phyloP scores from a whole-genome alignment of 2,888 invertebrate species.

The Machimus atricapillus region DNA sequence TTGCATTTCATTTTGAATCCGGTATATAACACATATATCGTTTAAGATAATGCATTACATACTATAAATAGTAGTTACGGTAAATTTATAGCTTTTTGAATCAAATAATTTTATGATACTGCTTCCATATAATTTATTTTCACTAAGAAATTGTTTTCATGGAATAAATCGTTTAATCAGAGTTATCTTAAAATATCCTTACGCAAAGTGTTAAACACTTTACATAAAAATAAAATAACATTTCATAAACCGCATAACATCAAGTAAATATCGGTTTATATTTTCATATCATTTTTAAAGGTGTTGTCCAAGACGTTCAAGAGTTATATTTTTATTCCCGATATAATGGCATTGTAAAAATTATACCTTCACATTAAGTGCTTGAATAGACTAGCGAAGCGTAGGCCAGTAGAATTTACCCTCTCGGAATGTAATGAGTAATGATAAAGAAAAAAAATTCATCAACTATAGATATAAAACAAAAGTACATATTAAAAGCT shows the following conservation, averaged over 20 bases:
- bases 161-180: neutral
- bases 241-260: neutral
- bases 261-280: neutral
- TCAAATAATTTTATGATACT: too few relatives aligned
- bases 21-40: too few relatives aligned
- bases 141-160: too few relatives aligned
- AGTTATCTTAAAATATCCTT: neutral
- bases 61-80: too few relatives aligned
- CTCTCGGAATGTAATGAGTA: neutral
- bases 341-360: neutral
- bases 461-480: neutral
- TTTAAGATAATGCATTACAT: too few relatives aligned
- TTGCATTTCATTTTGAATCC: too few relatives aligned
- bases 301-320: neutral
- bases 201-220: neutral
- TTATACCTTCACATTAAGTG: slow-evolving; percentile 18
- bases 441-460: neutral
- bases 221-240: neutral
- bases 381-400: neutral
- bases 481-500: neutral
- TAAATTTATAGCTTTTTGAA: too few relatives aligned
- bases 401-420: neutral
- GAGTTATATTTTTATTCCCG: slow-evolving; percentile 11
- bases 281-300: slow-evolving; percentile 10
- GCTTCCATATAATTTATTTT: too few relatives aligned